Evolutionary conservation across 2,888 invertebrate species (phyloP), one percentile per base, ranked within the genome.

Genomic region (Acleris sparsana): DNA sequence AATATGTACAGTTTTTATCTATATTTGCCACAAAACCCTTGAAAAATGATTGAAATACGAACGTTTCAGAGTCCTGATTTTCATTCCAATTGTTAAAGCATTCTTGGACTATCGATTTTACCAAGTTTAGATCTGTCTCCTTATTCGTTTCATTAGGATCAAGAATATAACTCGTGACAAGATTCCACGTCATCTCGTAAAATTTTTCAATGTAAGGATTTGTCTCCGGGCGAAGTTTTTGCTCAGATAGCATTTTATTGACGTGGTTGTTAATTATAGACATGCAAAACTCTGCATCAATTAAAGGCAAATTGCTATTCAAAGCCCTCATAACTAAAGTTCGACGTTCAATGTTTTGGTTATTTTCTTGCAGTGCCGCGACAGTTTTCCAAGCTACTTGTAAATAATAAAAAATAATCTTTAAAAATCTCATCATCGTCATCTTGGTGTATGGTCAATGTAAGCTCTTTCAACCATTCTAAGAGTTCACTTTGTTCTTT

Each of bases 381-480:
- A 87, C 73, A 11, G 78, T 67, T 52, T 25, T 56, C 87, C 87
- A 87, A 61, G 75, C 74, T 2, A 70, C 67, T 62, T 78, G 72
- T 18, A 80, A 64, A 53, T 70, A 79, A 44, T 39, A 33, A 62
- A n/a, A 84, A 33, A 5, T 25, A 59, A 18, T 80, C 67, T 11
- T 11, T 1, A 62, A 80, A 84, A 22, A 87, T 44, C 1, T 78
- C 76, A 4, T 79, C 75, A 33, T 84, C 77, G 62, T 88, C 88
- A 39, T 85, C 78, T 51, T 82, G 71, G 59, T 75, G 60, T 20
- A 88, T 48, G 20, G 74, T 73, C 11, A 71, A 63, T 1, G 83
- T 86, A 9, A 86, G 75, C 0, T 64, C 57, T 69, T 76, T 81
- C 5, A 88, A 71, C 13, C 74, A 69, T 52, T 84, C 75, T 71